These are phyloP conservation scores for Tuta absoluta DNA, from an alignment of 2,888 invertebrate genomes.

Conservation along the genomic window DNA sequence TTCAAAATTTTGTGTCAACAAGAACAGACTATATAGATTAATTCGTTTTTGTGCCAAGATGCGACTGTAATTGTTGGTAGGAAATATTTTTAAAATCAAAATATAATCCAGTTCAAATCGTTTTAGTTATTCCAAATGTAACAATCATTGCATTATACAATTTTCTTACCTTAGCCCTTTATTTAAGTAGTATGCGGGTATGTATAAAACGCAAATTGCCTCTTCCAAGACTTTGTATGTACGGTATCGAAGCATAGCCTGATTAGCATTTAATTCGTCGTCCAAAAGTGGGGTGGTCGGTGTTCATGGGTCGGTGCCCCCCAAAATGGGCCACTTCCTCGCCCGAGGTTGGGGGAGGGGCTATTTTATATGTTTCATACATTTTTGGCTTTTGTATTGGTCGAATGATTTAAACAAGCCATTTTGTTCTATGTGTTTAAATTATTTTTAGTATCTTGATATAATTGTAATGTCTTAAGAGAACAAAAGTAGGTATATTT, in stretches of 20 bases:
- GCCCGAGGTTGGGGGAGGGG: slow-evolving; percentile 64
- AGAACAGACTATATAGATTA: neutral
- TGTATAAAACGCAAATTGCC: slow-evolving; percentile 40
- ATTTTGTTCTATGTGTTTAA: slow-evolving; percentile 37
- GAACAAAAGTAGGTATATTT: too few species aligned
- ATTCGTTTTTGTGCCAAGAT: too few species aligned
- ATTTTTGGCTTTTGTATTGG: slow-evolving; percentile 55
- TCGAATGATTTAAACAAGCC: slow-evolving; percentile 44
- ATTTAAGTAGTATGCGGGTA: slow-evolving; percentile 1
- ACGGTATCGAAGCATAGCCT: slow-evolving; percentile 52
- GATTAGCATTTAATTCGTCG: slow-evolving; percentile 79
- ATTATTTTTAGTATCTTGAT: neutral
- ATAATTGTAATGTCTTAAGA: neutral
- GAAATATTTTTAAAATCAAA: too few species aligned
- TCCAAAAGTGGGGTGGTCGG: slow-evolving; percentile 69
- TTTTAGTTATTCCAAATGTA: slow-evolving; percentile 38
- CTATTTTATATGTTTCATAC: slow-evolving; percentile 51
- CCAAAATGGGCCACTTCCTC: slow-evolving; percentile 77
- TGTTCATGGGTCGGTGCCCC: slow-evolving; percentile 75
- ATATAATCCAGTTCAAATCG: slow-evolving; percentile 25
- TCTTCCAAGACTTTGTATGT: slow-evolving; percentile 54
- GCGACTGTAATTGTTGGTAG: too few species aligned
- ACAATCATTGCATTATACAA: slow-evolving; percentile 37
- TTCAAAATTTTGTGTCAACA: neutral
- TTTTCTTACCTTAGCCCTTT: neutral